phyloP scores from a whole-genome alignment of 2,797 vertebrate genomes.

The Lepus oiostolus region DNA sequence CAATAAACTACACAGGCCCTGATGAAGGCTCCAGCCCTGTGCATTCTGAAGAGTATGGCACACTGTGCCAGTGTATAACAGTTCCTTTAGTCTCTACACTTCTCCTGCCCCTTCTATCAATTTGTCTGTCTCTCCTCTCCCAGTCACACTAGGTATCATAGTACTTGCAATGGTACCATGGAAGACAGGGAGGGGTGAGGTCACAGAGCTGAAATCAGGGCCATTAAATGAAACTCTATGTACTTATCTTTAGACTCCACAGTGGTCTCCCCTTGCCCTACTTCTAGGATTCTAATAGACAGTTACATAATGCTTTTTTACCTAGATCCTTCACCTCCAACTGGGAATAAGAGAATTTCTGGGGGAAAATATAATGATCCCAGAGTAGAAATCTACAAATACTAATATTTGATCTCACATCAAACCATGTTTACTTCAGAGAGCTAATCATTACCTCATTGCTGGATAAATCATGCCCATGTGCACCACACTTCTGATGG shows the following conservation, averaged over 20 bases:
- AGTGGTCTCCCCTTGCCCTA: neutral
- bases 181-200: neutral
- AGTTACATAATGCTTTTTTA: neutral
- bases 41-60: neutral
- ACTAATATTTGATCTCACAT: neutral
- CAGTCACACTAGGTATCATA: neutral
- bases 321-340: neutral
- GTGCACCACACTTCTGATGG: neutral
- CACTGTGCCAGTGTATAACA: neutral
- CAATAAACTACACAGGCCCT: constrained; percentile 73
- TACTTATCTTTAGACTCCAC: neutral
- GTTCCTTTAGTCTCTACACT: neutral
- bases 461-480: neutral
- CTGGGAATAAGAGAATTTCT: constrained; percentile 20
- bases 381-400: neutral
- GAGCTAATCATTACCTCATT: neutral
- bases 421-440: constrained; percentile 1
- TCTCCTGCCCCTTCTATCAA: neutral
- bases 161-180: neutral
- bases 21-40: neutral
- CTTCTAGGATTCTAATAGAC: constrained; percentile 21
- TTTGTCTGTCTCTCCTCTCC: neutral
- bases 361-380: neutral
- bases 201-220: neutral
- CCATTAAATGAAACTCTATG: neutral